These are phyloP conservation scores for Drosophila melanocephala DNA, from an alignment of 2,888 invertebrate genomes.

Conservation along the genomic window DNA sequence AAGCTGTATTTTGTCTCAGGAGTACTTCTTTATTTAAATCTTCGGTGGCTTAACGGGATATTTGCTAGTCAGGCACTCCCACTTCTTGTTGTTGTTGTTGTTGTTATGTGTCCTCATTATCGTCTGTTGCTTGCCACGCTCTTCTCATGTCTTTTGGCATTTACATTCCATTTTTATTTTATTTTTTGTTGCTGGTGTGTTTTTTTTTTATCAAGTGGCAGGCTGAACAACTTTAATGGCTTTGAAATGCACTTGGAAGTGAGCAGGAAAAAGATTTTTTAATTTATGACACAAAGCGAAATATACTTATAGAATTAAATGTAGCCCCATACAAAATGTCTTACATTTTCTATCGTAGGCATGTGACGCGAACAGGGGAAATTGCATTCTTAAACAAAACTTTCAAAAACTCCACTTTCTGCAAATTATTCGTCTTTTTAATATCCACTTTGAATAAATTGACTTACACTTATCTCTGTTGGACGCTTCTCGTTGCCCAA, in stretches of 20 bases:
- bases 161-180: conserved; percentile 58
- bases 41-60: neutral
- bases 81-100: conserved; percentile 41
- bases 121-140: conserved; percentile 68
- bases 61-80: neutral
- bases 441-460: conserved; percentile 2
- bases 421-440: neutral
- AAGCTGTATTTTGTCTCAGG: neutral
- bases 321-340: conserved; percentile 16
- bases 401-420: neutral
- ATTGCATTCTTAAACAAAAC: neutral
- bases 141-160: conserved; percentile 75
- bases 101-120: conserved; percentile 77
- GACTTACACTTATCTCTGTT: neutral
- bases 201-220: conserved; percentile 62
- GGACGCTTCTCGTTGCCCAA: neutral
- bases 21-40: neutral
- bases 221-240: conserved; percentile 72
- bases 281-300: conserved; percentile 51
- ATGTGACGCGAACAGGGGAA: too few relatives aligned
- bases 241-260: conserved; percentile 76
- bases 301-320: conserved; percentile 7
- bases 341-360: conserved; percentile 3
- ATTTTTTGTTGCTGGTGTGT: conserved; percentile 23
- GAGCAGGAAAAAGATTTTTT: conserved; percentile 57